Evolutionary conservation across 35 echinoderm and acorn worm genomes (phyloP).

Genomic region (Diadema setosum): DNA sequence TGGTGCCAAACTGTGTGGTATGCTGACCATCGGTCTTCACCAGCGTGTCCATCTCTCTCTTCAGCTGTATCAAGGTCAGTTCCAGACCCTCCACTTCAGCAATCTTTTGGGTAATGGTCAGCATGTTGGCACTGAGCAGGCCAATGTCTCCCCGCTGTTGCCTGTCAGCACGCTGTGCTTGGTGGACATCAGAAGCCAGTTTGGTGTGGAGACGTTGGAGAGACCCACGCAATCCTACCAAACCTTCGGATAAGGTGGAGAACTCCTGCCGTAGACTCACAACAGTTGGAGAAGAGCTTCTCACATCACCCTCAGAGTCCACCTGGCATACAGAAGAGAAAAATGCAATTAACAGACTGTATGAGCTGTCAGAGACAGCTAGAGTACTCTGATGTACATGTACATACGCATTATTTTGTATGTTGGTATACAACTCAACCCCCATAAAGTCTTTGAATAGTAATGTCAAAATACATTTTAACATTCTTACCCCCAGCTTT

Average conservation of each 20-base stretch:
- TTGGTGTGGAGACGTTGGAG: not conserved
- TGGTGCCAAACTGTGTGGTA: not conserved
- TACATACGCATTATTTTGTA: too few species aligned
- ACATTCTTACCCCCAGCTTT: too few species aligned
- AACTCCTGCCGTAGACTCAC: not conserved
- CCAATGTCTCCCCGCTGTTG: not conserved
- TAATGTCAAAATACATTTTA: too few species aligned
- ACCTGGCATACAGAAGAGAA: too few species aligned
- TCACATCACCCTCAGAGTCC: not conserved
- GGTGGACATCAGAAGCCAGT: not conserved
- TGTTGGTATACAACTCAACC: too few species aligned
- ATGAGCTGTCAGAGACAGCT: too few species aligned
- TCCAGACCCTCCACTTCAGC: not conserved
- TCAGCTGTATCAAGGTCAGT: not conserved
- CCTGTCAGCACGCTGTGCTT: not conserved
- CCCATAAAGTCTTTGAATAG: too few species aligned
- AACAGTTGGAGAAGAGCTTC: not conserved
- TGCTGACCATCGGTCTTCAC: not conserved
- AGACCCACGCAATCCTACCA: not conserved
- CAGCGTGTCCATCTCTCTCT: slow-evolving; percentile 5
- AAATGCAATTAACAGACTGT: too few species aligned
- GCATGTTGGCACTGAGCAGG: not conserved
- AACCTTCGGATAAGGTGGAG: not conserved
- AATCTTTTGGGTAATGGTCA: not conserved
- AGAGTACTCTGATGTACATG: too few species aligned